Percentiles rank a stretch among this genome's conserved stretches.
Conservation (phyloP, 1,140 invertebrate species). For the Brachionus manjavacas region DNA sequence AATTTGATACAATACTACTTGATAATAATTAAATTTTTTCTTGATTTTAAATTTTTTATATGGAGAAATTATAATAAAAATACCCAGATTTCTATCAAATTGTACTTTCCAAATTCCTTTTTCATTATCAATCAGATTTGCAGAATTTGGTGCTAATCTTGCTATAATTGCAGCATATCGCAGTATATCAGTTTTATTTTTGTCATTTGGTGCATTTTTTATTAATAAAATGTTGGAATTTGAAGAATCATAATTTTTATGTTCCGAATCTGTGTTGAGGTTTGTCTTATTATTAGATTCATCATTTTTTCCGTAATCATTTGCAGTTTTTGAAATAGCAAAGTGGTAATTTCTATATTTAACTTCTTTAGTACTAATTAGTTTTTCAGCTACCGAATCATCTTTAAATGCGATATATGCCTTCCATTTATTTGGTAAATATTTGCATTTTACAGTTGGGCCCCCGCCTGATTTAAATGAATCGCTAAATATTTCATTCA, state of each 20-base stretch:
- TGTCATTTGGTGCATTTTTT: not conserved
- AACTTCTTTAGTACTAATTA: not conserved
- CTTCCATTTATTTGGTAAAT: not conserved
- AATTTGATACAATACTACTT: too few relatives aligned
- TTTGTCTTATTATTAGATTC: too few relatives aligned
- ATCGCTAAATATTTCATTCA: not conserved
- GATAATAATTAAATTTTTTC: too few relatives aligned
- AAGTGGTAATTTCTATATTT: not conserved
- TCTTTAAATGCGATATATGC: not conserved
- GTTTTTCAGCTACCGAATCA: not conserved
- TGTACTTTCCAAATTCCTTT: not conserved
- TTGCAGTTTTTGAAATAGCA: not conserved
- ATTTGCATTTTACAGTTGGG: not conserved
- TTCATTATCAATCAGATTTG: too few relatives aligned
- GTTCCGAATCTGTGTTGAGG: too few relatives aligned
- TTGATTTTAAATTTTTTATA: too few relatives aligned
- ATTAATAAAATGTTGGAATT: not conserved
- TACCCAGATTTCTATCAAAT: not conserved
- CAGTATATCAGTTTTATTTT: not conserved
- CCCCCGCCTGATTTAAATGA: not conserved
- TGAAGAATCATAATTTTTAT: not conserved
- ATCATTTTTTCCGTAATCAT: not conserved
- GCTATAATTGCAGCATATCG: not conserved
- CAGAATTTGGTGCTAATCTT: not conserved
- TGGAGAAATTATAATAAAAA: not conserved